Conservation (phyloP, 2,797 vertebrate genomes). For the Anabas testudineus region DNA sequence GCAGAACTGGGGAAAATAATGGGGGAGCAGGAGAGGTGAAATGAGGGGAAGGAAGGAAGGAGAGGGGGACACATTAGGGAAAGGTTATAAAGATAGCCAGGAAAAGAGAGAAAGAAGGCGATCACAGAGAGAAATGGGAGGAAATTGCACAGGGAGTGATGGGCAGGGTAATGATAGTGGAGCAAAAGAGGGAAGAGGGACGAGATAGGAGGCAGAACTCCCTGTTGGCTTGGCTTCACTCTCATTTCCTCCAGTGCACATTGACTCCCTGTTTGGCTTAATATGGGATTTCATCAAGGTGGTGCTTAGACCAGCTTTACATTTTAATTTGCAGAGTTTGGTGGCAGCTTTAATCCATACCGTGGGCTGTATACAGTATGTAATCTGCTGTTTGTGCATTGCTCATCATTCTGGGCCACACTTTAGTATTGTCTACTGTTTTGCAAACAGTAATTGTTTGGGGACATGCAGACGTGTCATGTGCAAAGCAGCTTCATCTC, state of each 20-base stretch:
- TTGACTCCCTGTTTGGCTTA: conserved; percentile 72
- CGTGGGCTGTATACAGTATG: conserved; percentile 44
- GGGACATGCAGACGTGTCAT: conserved; percentile 16
- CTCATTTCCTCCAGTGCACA: conserved; percentile 73
- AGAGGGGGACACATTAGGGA: conserved; percentile 24
- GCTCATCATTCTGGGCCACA: conserved; percentile 55
- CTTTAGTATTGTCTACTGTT: conserved; percentile 47
- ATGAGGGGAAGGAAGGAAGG: conserved; percentile 16
- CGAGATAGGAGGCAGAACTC: conserved; percentile 69
- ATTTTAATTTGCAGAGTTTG: conserved; percentile 75
- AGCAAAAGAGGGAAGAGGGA: conserved; percentile 47
- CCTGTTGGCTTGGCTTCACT: conserved; percentile 69
- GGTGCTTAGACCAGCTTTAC: conserved; percentile 79
- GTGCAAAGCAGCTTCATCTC: conserved; percentile 44
- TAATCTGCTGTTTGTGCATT: conserved; percentile 47
- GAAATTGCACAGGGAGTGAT: conserved; percentile 65
- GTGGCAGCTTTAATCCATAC: conserved; percentile 54
- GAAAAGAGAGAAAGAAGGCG: conserved; percentile 8
- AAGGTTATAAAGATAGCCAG: conserved; percentile 54
- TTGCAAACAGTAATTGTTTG: conserved; percentile 48
- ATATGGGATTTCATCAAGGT: conserved; percentile 80
- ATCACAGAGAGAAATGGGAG: conserved; percentile 49
- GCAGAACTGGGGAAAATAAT: neutral
- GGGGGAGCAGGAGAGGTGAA: conserved; percentile 19
- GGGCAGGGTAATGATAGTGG: conserved; percentile 70